Evolutionary conservation across 2,113 vertebrate species (phyloP).

Genomic region (Thalassarche chlororhynchos): DNA sequence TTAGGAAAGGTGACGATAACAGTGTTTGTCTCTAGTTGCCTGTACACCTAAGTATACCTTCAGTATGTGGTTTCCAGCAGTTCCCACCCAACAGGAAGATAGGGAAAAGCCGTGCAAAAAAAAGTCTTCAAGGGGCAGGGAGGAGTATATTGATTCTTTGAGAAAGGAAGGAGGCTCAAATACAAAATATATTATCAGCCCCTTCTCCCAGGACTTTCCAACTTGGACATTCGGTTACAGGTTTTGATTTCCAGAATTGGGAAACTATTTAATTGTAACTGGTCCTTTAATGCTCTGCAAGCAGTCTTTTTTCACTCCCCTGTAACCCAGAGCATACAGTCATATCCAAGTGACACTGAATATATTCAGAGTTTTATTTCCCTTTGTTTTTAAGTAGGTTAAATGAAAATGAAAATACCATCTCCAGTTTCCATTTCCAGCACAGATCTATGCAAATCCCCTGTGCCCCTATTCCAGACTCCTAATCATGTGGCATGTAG

Average conservation of each 20-base stretch:
- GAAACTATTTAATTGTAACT: neutral
- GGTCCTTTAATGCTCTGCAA: neutral
- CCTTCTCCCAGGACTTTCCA: neutral
- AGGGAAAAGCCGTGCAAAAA: neutral
- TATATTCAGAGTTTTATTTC: slow-evolving; percentile 19
- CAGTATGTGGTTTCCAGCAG: neutral
- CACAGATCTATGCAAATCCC: slow-evolving; percentile 5
- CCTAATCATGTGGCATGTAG: neutral
- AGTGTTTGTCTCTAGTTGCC: neutral
- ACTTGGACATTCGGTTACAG: neutral
- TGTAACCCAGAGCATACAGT: neutral
- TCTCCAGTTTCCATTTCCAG: neutral
- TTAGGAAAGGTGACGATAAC: neutral
- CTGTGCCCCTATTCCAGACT: neutral
- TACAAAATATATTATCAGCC: neutral
- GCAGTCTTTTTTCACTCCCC: neutral
- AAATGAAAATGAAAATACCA: slow-evolving; percentile 23
- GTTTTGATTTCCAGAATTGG: neutral
- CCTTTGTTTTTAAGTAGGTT: slow-evolving; percentile 55
- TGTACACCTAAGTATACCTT: neutral
- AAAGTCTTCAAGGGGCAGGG: neutral
- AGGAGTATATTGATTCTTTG: neutral
- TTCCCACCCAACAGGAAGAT: neutral
- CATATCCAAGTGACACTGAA: neutral
- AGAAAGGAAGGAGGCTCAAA: neutral